phyloP scores from a whole-genome alignment of 2,113 vertebrate species.

The Colius striatus region DNA sequence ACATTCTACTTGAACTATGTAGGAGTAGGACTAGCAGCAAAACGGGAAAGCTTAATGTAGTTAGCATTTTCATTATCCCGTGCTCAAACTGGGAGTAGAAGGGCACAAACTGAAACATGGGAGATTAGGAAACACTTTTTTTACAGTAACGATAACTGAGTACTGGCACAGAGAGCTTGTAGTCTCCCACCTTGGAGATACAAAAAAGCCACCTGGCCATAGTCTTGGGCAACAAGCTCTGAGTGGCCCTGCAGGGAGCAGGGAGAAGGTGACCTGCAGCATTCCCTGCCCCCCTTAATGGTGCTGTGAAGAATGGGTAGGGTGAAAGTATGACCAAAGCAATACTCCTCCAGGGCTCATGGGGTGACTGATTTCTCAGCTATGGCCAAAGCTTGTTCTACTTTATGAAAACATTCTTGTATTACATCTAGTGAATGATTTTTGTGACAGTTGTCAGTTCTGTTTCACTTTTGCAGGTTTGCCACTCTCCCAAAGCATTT shows the following conservation, averaged over 20 bases:
- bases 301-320: not conserved
- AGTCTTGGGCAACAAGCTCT: not conserved
- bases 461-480: not conserved
- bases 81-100: not conserved
- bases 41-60: not conserved
- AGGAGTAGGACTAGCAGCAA: not conserved
- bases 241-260: not conserved
- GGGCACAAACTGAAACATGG: not conserved
- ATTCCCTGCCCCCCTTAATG: not conserved
- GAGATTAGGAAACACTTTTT: not conserved
- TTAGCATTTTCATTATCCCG: not conserved
- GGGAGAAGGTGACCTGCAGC: not conserved
- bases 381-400: not conserved
- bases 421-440: not conserved
- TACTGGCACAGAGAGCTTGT: fast-evolving
- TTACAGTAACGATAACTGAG: not conserved
- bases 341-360: not conserved
- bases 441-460: not conserved
- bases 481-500: fast-evolving
- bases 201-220: not conserved
- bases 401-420: not conserved
- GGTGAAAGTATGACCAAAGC: not conserved
- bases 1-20: not conserved
- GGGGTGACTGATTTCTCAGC: not conserved
- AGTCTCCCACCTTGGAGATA: fast-evolving